phyloP scores from a whole-genome alignment of 2,797 vertebrate species.

The Pterois miles region DNA sequence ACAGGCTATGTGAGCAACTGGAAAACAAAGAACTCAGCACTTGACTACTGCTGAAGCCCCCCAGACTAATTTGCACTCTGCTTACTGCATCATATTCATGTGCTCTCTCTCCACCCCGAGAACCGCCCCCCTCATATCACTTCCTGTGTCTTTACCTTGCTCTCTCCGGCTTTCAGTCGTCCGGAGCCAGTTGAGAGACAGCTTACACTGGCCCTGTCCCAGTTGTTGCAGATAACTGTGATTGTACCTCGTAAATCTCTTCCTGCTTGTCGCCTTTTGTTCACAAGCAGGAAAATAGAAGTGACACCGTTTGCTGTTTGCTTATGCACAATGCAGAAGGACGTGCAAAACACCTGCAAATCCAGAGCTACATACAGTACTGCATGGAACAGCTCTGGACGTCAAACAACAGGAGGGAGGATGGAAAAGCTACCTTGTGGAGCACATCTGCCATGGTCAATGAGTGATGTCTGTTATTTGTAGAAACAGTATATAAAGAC shows the following conservation, averaged over 20 bases:
- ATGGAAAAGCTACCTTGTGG: conserved; percentile 12
- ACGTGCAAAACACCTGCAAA: conserved; percentile 30
- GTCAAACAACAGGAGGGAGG: conserved; percentile 26
- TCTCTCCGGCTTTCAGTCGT: conserved; percentile 24
- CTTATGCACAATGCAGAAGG: conserved; percentile 1
- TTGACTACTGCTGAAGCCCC: conserved; percentile 53
- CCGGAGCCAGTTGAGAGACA: conserved; percentile 27
- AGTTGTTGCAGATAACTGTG: conserved; percentile 59
- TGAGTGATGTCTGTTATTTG: conserved; percentile 30
- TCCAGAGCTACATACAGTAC: background rate
- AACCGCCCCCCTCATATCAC: background rate
- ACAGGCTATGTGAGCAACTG: conserved; percentile 61
- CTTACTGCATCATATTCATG: conserved; percentile 65
- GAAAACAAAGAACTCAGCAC: conserved; percentile 78
- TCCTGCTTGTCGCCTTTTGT: conserved; percentile 45
- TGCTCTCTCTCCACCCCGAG: conserved; percentile 15
- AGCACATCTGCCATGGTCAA: conserved; percentile 14
- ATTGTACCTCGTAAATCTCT: conserved; percentile 52
- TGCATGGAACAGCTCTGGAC: conserved; percentile 6
- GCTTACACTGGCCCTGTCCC: conserved; percentile 29
- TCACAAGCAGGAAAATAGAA: conserved; percentile 37
- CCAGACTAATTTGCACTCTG: conserved; percentile 69
- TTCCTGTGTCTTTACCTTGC: conserved; percentile 42
- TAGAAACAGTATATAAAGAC: conserved; percentile 8
- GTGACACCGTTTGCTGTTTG: conserved; percentile 2